phyloP scores from a whole-genome alignment of 1,140 invertebrate genomes.

The Drosophila rufa region DNA sequence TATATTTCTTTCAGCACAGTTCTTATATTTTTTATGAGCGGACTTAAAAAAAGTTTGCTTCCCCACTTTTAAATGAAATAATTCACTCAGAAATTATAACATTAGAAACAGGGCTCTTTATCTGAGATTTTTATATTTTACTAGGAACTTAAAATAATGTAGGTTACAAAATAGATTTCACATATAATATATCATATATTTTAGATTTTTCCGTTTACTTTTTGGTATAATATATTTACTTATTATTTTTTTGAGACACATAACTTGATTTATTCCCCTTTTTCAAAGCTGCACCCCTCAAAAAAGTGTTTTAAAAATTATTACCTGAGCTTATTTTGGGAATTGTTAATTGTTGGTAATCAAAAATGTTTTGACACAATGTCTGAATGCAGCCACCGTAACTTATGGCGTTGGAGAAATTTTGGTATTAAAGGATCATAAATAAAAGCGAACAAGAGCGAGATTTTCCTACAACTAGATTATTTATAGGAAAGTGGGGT shows the following conservation, averaged over 20 bases:
- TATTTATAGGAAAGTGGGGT: not conserved
- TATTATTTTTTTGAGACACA: not conserved
- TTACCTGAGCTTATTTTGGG: slow-evolving; percentile 40
- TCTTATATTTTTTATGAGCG: no score
- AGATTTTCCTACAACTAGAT: not conserved
- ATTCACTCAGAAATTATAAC: no score
- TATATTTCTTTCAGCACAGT: no score
- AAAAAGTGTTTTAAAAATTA: slow-evolving; percentile 39
- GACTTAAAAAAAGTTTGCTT: no score
- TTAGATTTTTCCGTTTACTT: not conserved
- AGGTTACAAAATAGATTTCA: no score
- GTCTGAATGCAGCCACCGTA: slow-evolving; percentile 11
- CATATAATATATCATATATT: no score
- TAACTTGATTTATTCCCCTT: slow-evolving; percentile 13
- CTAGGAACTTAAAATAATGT: no score
- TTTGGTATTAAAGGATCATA: slow-evolving; percentile 69
- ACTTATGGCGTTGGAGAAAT: slow-evolving; percentile 66
- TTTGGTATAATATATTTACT: not conserved
- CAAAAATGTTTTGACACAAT: slow-evolving; percentile 53
- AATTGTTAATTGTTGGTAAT: slow-evolving; percentile 52
- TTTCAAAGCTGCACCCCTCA: not conserved
- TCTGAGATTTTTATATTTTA: no score
- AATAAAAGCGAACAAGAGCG: slow-evolving; percentile 59
- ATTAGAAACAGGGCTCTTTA: no score
- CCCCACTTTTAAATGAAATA: no score